phyloP scores from a whole-genome alignment of 2,888 invertebrate genomes.

The Cephonodes hylas region DNA sequence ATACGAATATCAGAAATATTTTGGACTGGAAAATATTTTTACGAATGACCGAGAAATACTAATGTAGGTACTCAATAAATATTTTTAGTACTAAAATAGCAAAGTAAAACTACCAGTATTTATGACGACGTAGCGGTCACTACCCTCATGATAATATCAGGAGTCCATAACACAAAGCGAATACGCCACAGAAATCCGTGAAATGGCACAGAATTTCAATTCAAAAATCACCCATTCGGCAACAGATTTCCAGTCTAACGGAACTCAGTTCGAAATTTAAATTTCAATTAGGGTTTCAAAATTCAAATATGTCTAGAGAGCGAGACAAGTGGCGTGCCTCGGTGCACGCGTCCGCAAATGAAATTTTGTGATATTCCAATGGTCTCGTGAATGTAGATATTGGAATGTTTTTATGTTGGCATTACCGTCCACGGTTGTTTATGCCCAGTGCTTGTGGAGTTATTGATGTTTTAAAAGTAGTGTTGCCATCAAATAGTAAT shows the following conservation, averaged over 20 bases:
- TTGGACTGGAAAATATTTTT: too few relatives aligned
- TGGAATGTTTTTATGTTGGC: neutral
- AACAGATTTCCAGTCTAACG: conserved; percentile 7
- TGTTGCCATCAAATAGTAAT: too few relatives aligned
- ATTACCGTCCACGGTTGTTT: neutral
- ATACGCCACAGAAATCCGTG: neutral
- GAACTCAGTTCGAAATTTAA: conserved; percentile 21
- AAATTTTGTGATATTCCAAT: conserved; percentile 3
- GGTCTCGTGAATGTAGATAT: neutral
- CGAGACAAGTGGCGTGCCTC: conserved; percentile 6
- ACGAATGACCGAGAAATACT: too few relatives aligned
- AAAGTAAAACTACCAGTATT: too few relatives aligned
- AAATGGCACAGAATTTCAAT: neutral
- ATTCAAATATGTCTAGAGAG: conserved; percentile 22
- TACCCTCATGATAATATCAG: neutral
- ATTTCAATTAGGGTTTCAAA: conserved; percentile 30
- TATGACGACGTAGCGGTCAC: too few relatives aligned
- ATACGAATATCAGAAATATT: too few relatives aligned
- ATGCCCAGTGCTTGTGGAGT: too few relatives aligned
- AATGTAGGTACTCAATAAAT: too few relatives aligned
- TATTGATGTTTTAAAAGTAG: too few relatives aligned
- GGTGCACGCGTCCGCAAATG: neutral
- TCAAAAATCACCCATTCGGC: neutral
- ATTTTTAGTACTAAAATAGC: too few relatives aligned
- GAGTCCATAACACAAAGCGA: neutral